phyloP scores from a whole-genome alignment of 2,113 vertebrate species.

The Trematomus loennbergii region DNA sequence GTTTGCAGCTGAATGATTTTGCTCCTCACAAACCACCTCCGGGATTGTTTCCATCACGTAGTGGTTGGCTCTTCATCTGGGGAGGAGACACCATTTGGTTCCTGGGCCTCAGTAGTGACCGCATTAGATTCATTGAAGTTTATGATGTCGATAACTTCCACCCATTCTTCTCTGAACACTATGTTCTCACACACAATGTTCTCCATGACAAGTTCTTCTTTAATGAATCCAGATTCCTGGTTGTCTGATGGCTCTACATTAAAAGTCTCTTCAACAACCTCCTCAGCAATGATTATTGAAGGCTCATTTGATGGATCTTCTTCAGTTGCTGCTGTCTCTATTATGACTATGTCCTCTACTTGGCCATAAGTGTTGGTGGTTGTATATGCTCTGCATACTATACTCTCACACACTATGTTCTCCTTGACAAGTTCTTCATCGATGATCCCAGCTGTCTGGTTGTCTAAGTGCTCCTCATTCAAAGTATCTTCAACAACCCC shows the following conservation, averaged over 20 bases:
- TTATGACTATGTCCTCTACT: neutral
- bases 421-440: neutral
- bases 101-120: neutral
- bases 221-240: conserved; percentile 3
- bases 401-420: neutral
- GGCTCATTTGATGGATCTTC: neutral
- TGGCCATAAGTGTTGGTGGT: neutral
- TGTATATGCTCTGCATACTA: neutral
- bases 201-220: neutral
- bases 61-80: neutral
- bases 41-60: conserved; percentile 26
- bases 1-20: neutral
- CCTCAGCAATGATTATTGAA: conserved; percentile 1
- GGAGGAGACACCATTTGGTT: conserved; percentile 7
- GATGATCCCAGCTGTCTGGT: conserved; percentile 8
- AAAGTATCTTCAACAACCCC: conserved; percentile 16
- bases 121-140: neutral
- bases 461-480: neutral
- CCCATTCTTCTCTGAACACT: neutral
- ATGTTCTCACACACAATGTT: neutral
- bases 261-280: conserved; percentile 5
- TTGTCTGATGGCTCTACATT: neutral
- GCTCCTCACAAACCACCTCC: neutral
- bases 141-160: neutral
- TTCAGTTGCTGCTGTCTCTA: neutral